Evolutionary conservation across 2,888 invertebrate species (phyloP).

Genomic region (Ophioninae sp.): DNA sequence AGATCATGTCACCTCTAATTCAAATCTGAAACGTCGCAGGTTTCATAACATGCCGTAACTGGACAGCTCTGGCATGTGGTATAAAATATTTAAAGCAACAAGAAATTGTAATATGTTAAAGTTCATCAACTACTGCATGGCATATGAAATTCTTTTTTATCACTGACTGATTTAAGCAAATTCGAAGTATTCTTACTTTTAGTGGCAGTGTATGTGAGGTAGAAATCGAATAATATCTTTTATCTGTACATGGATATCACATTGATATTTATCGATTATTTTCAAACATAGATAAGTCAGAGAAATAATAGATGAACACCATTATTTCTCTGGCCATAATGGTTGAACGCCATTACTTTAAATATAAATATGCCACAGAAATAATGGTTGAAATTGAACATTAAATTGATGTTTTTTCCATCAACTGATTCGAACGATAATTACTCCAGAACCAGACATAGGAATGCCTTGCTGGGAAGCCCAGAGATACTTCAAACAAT

Average conservation of each 20-base stretch:
- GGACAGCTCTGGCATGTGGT: not conserved
- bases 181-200: not conserved
- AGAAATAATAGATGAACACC: not conserved
- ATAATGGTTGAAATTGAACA: not conserved
- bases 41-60: too few relatives aligned
- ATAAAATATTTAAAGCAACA: not conserved
- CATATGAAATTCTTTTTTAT: not conserved
- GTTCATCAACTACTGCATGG: too few relatives aligned
- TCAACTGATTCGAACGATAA: slow-evolving; percentile 14
- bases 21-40: too few relatives aligned
- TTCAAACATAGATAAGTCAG: not conserved
- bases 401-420: not conserved
- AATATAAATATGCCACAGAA: not conserved
- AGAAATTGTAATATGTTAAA: not conserved
- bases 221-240: not conserved
- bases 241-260: not conserved
- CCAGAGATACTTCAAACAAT: slow-evolving; percentile 93
- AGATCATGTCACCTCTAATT: too few relatives aligned
- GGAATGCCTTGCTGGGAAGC: slow-evolving; percentile 92
- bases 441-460: slow-evolving; percentile 91
- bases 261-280: not conserved
- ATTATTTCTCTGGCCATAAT: too few relatives aligned
- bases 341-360: too few relatives aligned
- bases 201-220: not conserved
- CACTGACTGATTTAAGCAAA: too few relatives aligned